Base-by-base conservation (phyloP, 2,888 invertebrate genomes). In the Pseudeuparius sepicola region DNA sequence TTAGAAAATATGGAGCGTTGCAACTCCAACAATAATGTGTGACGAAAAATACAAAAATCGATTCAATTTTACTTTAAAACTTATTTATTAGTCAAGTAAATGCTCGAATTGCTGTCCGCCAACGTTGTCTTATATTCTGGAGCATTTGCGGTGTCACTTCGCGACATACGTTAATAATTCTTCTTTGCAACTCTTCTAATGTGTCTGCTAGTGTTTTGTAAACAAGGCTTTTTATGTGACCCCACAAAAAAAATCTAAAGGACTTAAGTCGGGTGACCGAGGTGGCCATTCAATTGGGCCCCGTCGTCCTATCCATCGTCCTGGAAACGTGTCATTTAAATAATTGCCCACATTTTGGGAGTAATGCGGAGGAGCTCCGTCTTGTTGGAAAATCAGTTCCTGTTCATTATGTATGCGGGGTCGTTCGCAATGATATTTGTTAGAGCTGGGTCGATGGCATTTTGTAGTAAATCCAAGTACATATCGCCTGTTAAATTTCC, bases 391-490 rank as follows among this genome's bases (percentile, higher is more conserved):
- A 9, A 26, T 27, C 20, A 29, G 12, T 14, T 18, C n/a, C 12
- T 25, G 12, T 29, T 18, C 18, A 20, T 12, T 3, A 27, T 12
- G 35, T 33, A 33, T 33, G 28, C 28, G 13, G 18, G 28, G 29
- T 35, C 20, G 25, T 39, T 24, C 29, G 35, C 36, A 16, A 31
- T 23, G 24, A 31, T 39, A 29, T 37, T n/a, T 9, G 28, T 32
- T 14, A 39, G 14, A 12, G 16, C 30, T 23, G 36, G 4, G n/a
- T 39, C 14, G n/a, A 30, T 17, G 25, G 26, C 20, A 26, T 12
- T 29, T 25, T 34, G 11, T 4, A 42, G 28, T 28, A 37, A 37
- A 27, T 40, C 24, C 27, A 42, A 17, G 15, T 39, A 39, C 25
- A 24, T 18, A 15, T 35, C 38, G 15, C 40, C 36, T 28, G 32